phyloP scores from a whole-genome alignment of 2,113 vertebrate species.

The Ageneiosus marmoratus region DNA sequence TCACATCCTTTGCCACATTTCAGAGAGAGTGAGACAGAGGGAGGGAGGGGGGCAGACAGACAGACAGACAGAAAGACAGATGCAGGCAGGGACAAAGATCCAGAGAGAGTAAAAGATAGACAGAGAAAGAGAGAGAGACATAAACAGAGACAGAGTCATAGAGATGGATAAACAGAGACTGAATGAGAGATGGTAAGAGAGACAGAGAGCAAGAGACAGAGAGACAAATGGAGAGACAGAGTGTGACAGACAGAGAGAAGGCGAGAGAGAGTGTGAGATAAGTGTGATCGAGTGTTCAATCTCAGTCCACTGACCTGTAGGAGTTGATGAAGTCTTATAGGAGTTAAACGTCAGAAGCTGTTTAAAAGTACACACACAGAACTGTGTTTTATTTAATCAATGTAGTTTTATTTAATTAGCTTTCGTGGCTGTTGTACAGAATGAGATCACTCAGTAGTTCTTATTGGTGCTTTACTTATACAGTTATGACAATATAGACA shows the following conservation, averaged over 20 bases:
- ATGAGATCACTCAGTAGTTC: background rate
- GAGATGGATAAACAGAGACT: background rate
- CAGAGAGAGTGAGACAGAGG: background rate
- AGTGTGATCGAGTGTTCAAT: background rate
- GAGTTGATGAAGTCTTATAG: background rate
- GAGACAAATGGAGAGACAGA: background rate
- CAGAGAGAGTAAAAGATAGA: background rate
- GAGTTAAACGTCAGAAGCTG: background rate
- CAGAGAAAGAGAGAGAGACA: background rate
- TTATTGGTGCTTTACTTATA: too few relatives aligned
- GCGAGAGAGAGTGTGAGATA: background rate
- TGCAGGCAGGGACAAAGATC: background rate
- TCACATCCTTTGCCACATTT: background rate
- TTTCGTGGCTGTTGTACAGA: background rate
- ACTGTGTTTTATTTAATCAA: background rate
- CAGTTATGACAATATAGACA: too few relatives aligned
- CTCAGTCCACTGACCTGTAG: background rate
- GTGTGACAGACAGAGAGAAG: background rate
- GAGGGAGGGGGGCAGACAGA: background rate
- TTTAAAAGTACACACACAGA: background rate
- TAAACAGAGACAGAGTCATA: background rate
- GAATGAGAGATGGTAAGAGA: background rate
- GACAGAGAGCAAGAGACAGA: background rate
- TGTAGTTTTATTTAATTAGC: background rate
- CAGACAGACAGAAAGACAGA: background rate